Evolutionary conservation across 2,888 invertebrate genomes (phyloP).

Genomic region (Catocala nupta): DNA sequence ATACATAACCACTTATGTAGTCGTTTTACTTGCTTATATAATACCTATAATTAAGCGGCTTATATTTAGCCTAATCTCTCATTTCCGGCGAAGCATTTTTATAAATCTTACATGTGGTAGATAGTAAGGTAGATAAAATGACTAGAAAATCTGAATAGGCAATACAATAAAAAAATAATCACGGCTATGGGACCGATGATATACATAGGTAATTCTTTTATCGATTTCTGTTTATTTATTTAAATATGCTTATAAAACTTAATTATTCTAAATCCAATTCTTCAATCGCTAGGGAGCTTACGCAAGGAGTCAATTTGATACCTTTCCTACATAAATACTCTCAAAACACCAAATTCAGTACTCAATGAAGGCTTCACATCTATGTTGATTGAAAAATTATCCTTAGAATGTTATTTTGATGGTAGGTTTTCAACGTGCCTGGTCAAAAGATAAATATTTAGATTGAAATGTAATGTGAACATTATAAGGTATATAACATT

Average conservation of each 20-base stretch:
- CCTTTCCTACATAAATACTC: too few relatives aligned
- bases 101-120: constrained; percentile 22
- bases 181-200: constrained; percentile 10
- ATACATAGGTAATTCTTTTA: not conserved
- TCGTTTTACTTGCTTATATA: constrained; percentile 44
- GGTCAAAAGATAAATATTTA: constrained; percentile 10
- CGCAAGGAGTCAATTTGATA: too few relatives aligned
- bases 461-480: constrained; percentile 15
- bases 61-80: constrained; percentile 53
- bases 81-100: constrained; percentile 45
- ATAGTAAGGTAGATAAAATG: constrained; percentile 32
- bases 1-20: constrained; percentile 40
- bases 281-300: too few relatives aligned
- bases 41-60: constrained; percentile 53
- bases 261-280: not conserved
- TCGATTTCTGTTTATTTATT: not conserved
- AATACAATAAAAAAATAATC: constrained; percentile 24
- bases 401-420: constrained; percentile 11
- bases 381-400: too few relatives aligned
- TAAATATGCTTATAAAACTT: constrained; percentile 10
- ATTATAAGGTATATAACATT: constrained; percentile 13
- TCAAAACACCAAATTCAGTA: too few relatives aligned
- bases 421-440: constrained; percentile 4
- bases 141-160: constrained; percentile 46
- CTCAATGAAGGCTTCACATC: not conserved